Conservation (phyloP, 2,888 invertebrate genomes). For the Parascotia fuliginaria region DNA sequence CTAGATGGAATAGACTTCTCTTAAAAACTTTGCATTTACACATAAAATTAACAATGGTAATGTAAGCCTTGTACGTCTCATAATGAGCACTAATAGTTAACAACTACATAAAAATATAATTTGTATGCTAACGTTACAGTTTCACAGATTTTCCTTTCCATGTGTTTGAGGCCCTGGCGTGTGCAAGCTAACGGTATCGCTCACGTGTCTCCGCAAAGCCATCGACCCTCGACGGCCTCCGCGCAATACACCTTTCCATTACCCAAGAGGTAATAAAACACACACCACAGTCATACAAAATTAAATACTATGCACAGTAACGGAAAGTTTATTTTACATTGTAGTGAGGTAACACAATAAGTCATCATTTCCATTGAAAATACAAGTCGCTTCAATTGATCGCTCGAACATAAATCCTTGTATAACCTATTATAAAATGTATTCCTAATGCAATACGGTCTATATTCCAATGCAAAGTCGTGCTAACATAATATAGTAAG, state of each 20-base stretch:
- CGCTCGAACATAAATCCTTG: conserved; percentile 51
- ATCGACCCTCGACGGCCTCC: conserved; percentile 83
- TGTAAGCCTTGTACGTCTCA: not conserved
- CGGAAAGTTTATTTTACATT: conserved; percentile 8
- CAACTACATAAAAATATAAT: conserved; percentile 1
- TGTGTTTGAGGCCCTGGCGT: conserved; percentile 71
- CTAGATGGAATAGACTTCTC: too few relatives aligned
- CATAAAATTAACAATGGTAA: too few relatives aligned
- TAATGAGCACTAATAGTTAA: too few relatives aligned
- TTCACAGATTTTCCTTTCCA: conserved; percentile 75
- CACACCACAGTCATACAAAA: conserved; percentile 6
- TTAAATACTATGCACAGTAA: not conserved
- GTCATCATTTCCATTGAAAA: conserved; percentile 28
- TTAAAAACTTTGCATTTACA: too few relatives aligned
- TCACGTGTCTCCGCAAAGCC: conserved; percentile 82
- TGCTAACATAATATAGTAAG: conserved; percentile 28
- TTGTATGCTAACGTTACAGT: conserved; percentile 59
- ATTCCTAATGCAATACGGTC: conserved; percentile 35
- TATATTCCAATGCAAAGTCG: conserved; percentile 35
- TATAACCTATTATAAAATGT: conserved; percentile 49
- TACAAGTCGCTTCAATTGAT: conserved; percentile 57
- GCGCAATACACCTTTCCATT: conserved; percentile 65
- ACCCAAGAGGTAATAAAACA: conserved; percentile 17
- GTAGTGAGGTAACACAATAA: conserved; percentile 6
- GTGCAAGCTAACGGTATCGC: conserved; percentile 78